Evolutionary conservation across 2,113 vertebrate species (phyloP).

Genomic region (Syngnathus scovelli): DNA sequence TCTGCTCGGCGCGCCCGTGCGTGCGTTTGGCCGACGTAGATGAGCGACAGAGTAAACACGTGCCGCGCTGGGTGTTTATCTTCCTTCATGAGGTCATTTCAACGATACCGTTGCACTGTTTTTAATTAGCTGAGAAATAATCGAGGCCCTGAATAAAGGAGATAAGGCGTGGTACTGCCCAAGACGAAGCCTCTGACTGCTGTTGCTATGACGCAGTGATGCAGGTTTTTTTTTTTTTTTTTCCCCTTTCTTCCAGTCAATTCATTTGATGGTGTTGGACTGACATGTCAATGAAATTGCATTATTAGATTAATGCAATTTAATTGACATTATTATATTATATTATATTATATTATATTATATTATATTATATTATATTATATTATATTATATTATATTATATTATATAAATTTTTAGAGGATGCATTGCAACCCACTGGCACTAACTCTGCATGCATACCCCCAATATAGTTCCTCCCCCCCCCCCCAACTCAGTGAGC

Average conservation of each 20-base stretch:
- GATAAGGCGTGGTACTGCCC: slow-evolving; percentile 52
- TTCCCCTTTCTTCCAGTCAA: slow-evolving; percentile 26
- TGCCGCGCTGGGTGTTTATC: slow-evolving; percentile 23
- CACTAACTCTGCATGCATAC: background rate
- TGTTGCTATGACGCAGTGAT: slow-evolving; percentile 30
- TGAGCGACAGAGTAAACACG: slow-evolving; percentile 22
- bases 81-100: slow-evolving; percentile 40
- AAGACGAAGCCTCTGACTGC: slow-evolving; percentile 36
- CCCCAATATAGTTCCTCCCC: background rate
- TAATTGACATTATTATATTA: background rate
- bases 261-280: slow-evolving; percentile 43
- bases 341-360: background rate
- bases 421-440: background rate
- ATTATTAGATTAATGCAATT: too few species aligned
- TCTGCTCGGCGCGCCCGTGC: background rate
- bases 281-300: slow-evolving; percentile 28
- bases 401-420: background rate
- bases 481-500: background rate
- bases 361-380: background rate
- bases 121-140: slow-evolving; percentile 61
- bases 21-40: slow-evolving; percentile 6
- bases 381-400: background rate
- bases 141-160: slow-evolving; percentile 51
- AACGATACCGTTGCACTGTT: slow-evolving; percentile 44
- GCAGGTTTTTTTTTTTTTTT: slow-evolving; percentile 5